Evolutionary conservation across 2,888 invertebrate species (phyloP).

Genomic region (Xanthorhoe designata): DNA sequence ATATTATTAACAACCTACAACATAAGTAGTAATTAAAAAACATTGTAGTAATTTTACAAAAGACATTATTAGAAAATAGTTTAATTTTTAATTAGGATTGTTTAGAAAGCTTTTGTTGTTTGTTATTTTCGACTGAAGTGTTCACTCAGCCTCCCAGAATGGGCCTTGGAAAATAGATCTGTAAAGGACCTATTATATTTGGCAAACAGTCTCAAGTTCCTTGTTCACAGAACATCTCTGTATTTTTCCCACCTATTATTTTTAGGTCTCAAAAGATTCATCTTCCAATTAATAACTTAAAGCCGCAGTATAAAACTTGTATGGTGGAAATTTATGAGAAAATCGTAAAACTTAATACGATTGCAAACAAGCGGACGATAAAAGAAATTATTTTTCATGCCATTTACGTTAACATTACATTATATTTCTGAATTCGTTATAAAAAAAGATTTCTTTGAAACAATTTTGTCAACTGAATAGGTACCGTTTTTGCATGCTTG

Average conservation of each 20-base stretch:
- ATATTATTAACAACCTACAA: no score
- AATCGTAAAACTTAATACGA: constrained; percentile 51
- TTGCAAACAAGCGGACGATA: constrained; percentile 44
- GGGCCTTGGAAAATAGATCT: constrained; percentile 1
- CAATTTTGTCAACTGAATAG: no score
- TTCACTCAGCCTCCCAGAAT: neutral
- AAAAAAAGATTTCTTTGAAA: no score
- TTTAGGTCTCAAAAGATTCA: neutral
- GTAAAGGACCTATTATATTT: constrained; percentile 6
- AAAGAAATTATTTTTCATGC: constrained; percentile 45
- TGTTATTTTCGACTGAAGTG: constrained; percentile 5
- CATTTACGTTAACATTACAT: constrained; percentile 38
- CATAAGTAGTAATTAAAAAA: no score
- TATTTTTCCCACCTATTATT: constrained; percentile 3
- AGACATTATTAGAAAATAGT: no score
- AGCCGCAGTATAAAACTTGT: constrained; percentile 39
- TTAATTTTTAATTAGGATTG: neutral
- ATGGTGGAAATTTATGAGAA: constrained; percentile 54
- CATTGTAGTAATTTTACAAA: neutral
- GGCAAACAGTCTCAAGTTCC: constrained; percentile 7
- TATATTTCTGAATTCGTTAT: constrained; percentile 38
- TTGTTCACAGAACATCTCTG: neutral
- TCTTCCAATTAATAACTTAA: constrained; percentile 1
- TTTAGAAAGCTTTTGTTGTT: neutral
- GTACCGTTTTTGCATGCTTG: no score